These are phyloP conservation scores for Intellagama lesueurii DNA, from an alignment of 2,797 vertebrate species.

Conservation along the genomic window DNA sequence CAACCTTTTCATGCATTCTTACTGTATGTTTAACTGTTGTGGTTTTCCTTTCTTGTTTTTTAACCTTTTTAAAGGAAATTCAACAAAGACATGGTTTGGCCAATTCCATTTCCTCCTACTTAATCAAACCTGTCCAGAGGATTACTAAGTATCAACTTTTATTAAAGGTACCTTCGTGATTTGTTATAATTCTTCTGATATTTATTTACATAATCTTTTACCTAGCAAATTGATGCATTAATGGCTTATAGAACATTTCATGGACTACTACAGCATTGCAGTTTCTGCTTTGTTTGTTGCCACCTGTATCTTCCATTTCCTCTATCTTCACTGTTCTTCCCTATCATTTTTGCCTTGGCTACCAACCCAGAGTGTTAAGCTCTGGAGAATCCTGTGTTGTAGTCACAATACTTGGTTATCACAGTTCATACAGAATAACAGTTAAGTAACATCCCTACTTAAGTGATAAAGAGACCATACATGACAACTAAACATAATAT, in stretches of 20 bases:
- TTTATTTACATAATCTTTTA: background rate
- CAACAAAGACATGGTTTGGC: conserved; percentile 94
- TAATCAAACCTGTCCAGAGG: conserved; percentile 98
- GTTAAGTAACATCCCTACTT: background rate
- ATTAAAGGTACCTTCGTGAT: conserved; percentile 87
- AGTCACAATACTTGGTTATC: too few species aligned
- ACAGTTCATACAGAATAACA: background rate
- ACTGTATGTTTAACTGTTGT: conserved; percentile 46
- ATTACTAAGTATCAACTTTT: conserved; percentile 99
- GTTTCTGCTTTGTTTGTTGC: background rate
- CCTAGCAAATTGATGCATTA: background rate
- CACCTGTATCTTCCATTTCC: background rate
- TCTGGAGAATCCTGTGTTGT: too few species aligned
- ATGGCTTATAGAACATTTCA: background rate
- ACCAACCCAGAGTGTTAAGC: background rate
- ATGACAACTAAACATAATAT: background rate
- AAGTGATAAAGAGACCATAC: background rate
- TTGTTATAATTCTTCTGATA: conserved; percentile 13
- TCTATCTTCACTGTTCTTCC: background rate
- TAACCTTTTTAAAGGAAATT: conserved; percentile 87
- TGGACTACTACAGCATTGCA: background rate
- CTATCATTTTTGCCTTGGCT: background rate
- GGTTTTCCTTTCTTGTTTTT: conserved; percentile 27
- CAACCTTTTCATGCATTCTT: background rate
- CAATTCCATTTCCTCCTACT: conserved; percentile 98